Evolutionary conservation across 2,113 vertebrate genomes (phyloP).

Genomic region (Aythya baeri): DNA sequence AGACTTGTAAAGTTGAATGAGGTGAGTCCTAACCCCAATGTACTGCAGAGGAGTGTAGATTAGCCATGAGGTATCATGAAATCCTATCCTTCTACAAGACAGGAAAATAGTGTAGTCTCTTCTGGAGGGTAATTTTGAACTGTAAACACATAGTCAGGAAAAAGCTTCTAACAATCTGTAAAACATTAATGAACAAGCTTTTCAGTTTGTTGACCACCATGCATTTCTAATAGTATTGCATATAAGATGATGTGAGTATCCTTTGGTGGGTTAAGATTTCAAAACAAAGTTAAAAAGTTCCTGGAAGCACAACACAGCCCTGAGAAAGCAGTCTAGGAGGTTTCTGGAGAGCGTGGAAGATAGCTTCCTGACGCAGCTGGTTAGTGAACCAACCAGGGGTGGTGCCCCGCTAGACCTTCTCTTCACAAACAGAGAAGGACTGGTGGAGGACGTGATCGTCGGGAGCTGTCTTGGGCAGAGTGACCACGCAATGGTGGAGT

Average conservation of each 20-base stretch:
- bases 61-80: background rate
- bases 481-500: too few relatives aligned
- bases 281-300: background rate
- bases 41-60: background rate
- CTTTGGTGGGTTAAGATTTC: background rate
- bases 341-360: too few relatives aligned
- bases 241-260: background rate
- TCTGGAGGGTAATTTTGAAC: background rate
- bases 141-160: background rate
- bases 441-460: too few relatives aligned
- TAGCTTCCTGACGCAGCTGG: too few relatives aligned
- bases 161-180: background rate
- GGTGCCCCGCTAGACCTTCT: too few relatives aligned
- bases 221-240: background rate
- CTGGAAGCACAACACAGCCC: too few relatives aligned
- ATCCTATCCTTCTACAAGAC: background rate
- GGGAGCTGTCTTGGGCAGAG: too few relatives aligned
- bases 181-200: background rate
- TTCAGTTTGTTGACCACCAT: background rate
- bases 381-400: too few relatives aligned
- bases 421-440: too few relatives aligned
- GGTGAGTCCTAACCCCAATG: background rate
- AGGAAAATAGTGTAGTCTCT: background rate
- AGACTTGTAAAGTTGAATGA: background rate
- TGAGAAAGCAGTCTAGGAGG: too few relatives aligned